Evolutionary conservation across 1,140 invertebrate genomes (phyloP).

Genomic region (Lordiphosa collinella): DNA sequence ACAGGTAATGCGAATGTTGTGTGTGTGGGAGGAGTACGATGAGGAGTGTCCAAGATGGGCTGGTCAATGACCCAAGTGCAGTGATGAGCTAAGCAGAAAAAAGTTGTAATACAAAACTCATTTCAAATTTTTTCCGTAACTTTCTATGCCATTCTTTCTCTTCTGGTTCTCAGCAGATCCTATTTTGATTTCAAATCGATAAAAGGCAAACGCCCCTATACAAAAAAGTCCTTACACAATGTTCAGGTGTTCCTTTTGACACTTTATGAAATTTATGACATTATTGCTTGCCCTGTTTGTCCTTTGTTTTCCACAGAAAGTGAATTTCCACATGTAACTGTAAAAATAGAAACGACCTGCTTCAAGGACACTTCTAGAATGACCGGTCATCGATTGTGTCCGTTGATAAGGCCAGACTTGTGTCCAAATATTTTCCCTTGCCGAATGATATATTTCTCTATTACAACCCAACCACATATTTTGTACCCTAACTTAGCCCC

Average conservation of each 20-base stretch:
- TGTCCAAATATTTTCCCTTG: slow-evolving; percentile 51
- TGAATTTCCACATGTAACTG: slow-evolving; percentile 48
- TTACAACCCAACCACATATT: slow-evolving; percentile 39
- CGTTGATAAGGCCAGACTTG: slow-evolving; percentile 30
- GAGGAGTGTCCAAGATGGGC: neutral
- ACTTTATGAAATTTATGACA: slow-evolving; percentile 78
- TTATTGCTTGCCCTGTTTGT: slow-evolving; percentile 39
- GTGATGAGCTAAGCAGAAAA: neutral
- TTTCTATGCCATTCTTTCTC: neutral
- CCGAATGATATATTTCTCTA: slow-evolving; percentile 69
- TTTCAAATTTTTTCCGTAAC: neutral
- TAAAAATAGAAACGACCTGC: slow-evolving; percentile 32
- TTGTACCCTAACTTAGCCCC: neutral
- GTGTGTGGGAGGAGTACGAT: neutral
- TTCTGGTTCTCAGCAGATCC: slow-evolving; percentile 1
- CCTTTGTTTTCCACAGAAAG: slow-evolving; percentile 53
- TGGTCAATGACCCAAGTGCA: slow-evolving; percentile 56
- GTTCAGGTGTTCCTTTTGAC: slow-evolving; percentile 71
- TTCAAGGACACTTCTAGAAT: slow-evolving; percentile 37
- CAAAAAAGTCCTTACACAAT: slow-evolving; percentile 18
- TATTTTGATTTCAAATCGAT: slow-evolving; percentile 24
- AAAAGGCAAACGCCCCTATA: slow-evolving; percentile 54
- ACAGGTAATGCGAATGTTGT: slow-evolving; percentile 46
- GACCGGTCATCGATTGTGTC: slow-evolving; percentile 3
- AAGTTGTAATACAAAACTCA: neutral